A percentile compares a stretch with the other conserved stretches of the same genome.
These are phyloP conservation scores for Pyrrhia umbra DNA, from an alignment of 2,888 invertebrate genomes.

Conservation along the genomic window DNA sequence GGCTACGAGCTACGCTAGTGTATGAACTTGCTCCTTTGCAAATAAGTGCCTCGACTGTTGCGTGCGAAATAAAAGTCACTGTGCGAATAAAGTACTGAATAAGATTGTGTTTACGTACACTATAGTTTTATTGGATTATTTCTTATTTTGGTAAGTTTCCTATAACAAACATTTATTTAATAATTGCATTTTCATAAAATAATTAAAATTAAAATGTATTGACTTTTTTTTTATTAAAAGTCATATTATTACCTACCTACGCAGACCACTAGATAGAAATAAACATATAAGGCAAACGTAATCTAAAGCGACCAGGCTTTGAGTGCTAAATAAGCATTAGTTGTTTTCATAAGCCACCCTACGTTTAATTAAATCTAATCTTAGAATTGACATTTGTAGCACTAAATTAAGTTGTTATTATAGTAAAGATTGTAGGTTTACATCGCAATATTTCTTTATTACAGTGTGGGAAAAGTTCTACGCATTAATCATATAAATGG, in stretches of 20 bases:
- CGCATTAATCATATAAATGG: constrained; percentile 45
- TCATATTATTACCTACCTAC: constrained; percentile 25
- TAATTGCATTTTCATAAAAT: too few species aligned
- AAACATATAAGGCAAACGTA: constrained; percentile 21
- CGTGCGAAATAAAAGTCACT: constrained; percentile 48
- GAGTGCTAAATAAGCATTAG: constrained; percentile 36
- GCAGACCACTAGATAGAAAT: constrained; percentile 17
- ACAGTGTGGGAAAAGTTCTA: constrained; percentile 40
- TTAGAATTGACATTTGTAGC: constrained; percentile 4
- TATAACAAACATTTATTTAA: not conserved
- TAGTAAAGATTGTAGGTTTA: constrained; percentile 41
- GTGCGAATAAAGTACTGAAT: constrained; percentile 52
- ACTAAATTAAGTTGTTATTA: constrained; percentile 39
- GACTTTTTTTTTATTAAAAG: too few species aligned
- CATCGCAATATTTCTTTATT: constrained; percentile 50
- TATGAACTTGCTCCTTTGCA: constrained; percentile 61
- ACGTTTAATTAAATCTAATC: constrained; percentile 16
- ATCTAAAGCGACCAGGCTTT: constrained; percentile 20
- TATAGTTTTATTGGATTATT: constrained; percentile 57
- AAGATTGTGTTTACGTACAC: constrained; percentile 52
- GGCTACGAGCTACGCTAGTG: constrained; percentile 64
- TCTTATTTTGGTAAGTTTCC: constrained; percentile 52
- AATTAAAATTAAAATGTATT: too few species aligned
- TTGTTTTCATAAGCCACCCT: constrained; percentile 37
- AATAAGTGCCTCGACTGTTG: constrained; percentile 59